These are phyloP conservation scores for Ostrea denselamellosa DNA, from an alignment of 1,140 invertebrate species.

Conservation along the genomic window DNA sequence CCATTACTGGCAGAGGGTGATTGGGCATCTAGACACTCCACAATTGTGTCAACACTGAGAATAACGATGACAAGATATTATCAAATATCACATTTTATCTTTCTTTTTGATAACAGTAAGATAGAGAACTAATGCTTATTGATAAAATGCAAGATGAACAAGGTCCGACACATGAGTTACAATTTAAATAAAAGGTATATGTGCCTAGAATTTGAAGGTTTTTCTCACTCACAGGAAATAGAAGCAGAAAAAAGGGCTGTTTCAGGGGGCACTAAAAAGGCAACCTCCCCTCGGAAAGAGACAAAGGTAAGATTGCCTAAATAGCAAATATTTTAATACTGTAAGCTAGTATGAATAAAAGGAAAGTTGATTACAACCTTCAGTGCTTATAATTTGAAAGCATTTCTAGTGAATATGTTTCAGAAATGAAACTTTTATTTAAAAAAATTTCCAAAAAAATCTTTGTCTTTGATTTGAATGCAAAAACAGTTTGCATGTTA, in stretches of 20 bases:
- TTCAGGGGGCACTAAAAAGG: constrained; percentile 49
- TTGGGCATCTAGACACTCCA: no score
- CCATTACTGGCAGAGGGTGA: neutral
- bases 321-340: no score
- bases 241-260: constrained; percentile 70
- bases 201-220: neutral
- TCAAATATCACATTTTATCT: neutral
- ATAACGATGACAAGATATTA: neutral
- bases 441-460: no score
- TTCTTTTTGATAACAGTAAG: neutral
- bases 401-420: no score
- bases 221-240: constrained; percentile 63
- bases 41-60: neutral
- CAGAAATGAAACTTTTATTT: no score
- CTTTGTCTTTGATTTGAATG: no score
- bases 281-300: constrained; percentile 54
- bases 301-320: constrained; percentile 48
- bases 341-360: no score
- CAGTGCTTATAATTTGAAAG: no score
- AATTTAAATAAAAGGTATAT: neutral
- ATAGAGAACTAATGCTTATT: neutral
- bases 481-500: no score
- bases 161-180: neutral
- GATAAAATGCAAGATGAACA: neutral
- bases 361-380: no score